Base-by-base conservation (phyloP, 2,113 vertebrate species). In the Serinus canaria region DNA sequence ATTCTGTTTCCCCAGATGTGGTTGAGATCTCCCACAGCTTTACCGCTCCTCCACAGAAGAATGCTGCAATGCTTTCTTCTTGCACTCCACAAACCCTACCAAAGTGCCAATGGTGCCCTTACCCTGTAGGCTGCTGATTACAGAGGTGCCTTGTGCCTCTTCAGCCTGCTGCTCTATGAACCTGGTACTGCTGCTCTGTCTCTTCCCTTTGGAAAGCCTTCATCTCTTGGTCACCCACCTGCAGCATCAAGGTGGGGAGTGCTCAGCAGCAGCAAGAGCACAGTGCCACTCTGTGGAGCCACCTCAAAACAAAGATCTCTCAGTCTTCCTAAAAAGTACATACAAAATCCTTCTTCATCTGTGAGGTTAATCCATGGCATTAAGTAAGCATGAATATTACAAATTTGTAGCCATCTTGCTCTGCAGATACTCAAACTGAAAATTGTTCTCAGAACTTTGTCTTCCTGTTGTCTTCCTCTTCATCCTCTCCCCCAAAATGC, bases 401-500 rank as follows among this genome's bases (percentile, higher is more conserved):
- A 53, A 33, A 37, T 87, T 64, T 79, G 39, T 22, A 70, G 28
- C 8, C 2, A 3, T 27, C 9, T 74, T 69, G 23, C 31, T 67
- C 50, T 88, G 59, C 81, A 81, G 68, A 13, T 77, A 49, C 18
- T 69, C 11, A 12, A 66, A 58, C 28, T 80, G 37, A 41, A 67
- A 55, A 59, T 8, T 35, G 53, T 63, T 63, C 74, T 69, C 85
- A 88, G 63, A 93, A 69, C 17, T 76, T 79, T 43, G 28, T 13
- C 37, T 90, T 92, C 15, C 79, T 88, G 46, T 43, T 75, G 69
- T n/a, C n/a, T n/a, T n/a, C n/a, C 22, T 93, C 31, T 96, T 93
- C 2, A 0, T 66, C 55, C 39, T 90, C 64, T 69, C 16, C 39
- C 39, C 15, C 25, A 35, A 95, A 92, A 83, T 18, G 20, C 28